Conservation (phyloP, 2,797 vertebrate species). For the Molossus alvarezi region DNA sequence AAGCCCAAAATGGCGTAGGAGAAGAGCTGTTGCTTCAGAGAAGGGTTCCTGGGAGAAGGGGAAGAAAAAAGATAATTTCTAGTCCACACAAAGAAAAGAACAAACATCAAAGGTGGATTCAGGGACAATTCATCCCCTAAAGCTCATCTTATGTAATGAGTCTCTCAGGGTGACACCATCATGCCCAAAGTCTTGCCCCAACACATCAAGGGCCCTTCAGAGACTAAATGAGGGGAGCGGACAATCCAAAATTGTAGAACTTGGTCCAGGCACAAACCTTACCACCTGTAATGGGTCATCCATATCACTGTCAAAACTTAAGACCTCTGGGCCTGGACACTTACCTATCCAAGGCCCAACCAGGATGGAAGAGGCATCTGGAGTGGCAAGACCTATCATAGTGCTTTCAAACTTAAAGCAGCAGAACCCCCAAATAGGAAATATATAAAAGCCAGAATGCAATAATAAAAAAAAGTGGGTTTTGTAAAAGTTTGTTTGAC, state of each 20-base stretch:
- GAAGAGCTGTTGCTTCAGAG: constrained; percentile 97
- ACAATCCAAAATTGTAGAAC: neutral
- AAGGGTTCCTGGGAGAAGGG: constrained; percentile 93
- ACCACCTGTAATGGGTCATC: neutral
- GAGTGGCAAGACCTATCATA: neutral
- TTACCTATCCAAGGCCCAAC: constrained; percentile 2
- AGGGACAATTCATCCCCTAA: constrained; percentile 9
- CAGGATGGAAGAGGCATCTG: neutral
- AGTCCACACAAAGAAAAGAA: constrained; percentile 57
- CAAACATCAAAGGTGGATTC: neutral
- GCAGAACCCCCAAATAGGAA: constrained; percentile 13
- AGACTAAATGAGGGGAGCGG: neutral
- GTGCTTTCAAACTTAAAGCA: constrained; percentile 1
- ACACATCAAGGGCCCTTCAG: neutral
- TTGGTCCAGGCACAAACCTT: neutral
- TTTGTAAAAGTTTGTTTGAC: neutral
- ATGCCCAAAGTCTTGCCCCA: neutral
- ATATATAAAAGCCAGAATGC: neutral
- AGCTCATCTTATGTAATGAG: neutral
- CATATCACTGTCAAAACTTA: neutral
- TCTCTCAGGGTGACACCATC: neutral
- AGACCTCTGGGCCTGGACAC: neutral
- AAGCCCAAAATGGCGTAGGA: constrained; percentile 97
- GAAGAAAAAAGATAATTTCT: constrained; percentile 73
- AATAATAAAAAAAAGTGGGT: neutral